Evolutionary conservation across 2,113 vertebrate genomes (phyloP).

Genomic region (Panthera tigris): DNA sequence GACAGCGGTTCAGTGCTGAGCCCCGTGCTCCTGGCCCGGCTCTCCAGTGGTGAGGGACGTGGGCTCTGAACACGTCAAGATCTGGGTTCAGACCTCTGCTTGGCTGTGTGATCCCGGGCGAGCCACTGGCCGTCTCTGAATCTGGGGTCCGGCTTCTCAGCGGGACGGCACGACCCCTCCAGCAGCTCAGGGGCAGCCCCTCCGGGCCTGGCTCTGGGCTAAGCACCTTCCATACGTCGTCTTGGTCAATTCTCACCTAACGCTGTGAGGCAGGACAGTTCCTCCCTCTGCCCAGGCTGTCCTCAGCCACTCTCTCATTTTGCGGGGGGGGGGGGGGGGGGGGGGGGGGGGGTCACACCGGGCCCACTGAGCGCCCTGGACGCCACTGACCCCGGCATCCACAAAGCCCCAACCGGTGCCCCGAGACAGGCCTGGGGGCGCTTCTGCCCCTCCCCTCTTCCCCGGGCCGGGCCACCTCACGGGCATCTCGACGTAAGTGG

Average conservation of each 20-base stretch:
- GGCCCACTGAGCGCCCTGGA: background rate
- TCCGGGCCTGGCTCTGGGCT: background rate
- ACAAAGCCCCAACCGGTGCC: background rate
- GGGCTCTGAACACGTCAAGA: background rate
- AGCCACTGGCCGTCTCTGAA: background rate
- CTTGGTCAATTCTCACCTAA: fast-evolving
- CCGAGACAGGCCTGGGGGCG: background rate
- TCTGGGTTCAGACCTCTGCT: background rate
- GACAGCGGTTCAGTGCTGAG: background rate
- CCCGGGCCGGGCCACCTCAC: background rate
- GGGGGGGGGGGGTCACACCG: background rate
- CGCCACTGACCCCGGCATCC: background rate
- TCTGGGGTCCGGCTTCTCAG: background rate
- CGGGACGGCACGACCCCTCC: background rate
- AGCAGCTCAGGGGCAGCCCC: background rate
- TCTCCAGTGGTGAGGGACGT: background rate
- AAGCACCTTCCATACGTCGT: background rate
- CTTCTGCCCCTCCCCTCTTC: background rate
- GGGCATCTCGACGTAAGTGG: background rate
- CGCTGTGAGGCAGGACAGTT: background rate
- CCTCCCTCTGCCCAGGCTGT: background rate
- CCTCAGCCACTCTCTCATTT: background rate
- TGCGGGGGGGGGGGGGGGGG: background rate
- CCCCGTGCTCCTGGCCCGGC: background rate
- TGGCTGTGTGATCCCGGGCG: background rate